Conservation (phyloP, 2,888 invertebrate genomes). For the Drosophila recens region DNA sequence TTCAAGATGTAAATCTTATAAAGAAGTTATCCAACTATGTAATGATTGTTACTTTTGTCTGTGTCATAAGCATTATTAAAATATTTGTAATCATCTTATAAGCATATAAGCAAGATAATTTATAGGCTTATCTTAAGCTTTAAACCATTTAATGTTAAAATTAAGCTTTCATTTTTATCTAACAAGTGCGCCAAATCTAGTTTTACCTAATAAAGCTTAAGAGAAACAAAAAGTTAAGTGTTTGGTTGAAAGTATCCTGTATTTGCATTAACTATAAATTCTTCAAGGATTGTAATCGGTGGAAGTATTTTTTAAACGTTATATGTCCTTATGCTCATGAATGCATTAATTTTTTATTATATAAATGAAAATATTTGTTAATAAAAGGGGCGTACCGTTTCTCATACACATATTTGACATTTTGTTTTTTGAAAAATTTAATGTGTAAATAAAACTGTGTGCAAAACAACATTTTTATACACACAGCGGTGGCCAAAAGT, state of each 20-base stretch:
- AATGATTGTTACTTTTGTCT: slow-evolving; percentile 4
- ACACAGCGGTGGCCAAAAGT: no score
- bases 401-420: no score
- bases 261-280: background rate
- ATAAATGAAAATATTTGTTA: background rate
- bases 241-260: background rate
- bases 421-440: no score
- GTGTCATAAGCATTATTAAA: background rate
- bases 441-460: no score
- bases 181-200: background rate
- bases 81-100: background rate
- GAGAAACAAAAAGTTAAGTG: background rate
- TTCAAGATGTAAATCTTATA: slow-evolving; percentile 3
- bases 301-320: background rate
- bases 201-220: slow-evolving; percentile 15
- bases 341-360: background rate
- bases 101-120: background rate
- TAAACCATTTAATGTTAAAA: slow-evolving; percentile 1
- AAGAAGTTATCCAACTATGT: background rate
- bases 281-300: background rate
- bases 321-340: background rate
- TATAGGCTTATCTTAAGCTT: background rate
- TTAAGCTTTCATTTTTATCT: background rate
- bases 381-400: no score
- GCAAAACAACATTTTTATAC: no score